Evolutionary conservation across 2,888 invertebrate genomes (phyloP).

Genomic region (Hemaris fuciformis): DNA sequence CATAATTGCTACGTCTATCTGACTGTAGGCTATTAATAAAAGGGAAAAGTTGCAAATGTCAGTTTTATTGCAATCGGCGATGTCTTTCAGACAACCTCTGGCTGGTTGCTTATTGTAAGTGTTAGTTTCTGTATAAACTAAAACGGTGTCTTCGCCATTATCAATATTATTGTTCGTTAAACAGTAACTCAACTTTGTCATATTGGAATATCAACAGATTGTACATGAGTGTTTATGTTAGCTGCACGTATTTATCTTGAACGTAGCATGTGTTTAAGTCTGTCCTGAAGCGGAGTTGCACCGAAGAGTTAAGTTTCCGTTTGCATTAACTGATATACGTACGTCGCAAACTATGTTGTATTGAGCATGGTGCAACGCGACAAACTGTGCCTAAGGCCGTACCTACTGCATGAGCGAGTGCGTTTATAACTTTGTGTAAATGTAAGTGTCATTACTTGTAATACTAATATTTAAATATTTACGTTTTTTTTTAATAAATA

Average conservation of each 20-base stretch:
- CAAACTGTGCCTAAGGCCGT: slow-evolving; percentile 17
- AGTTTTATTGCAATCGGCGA: slow-evolving; percentile 1
- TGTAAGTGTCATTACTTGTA: too few relatives aligned
- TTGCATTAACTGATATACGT: slow-evolving; percentile 37
- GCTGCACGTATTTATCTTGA: slow-evolving; percentile 16
- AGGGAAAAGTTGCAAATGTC: not conserved
- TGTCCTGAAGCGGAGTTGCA: slow-evolving; percentile 31
- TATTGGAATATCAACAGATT: not conserved
- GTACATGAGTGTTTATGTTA: slow-evolving; percentile 8
- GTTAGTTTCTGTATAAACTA: too few relatives aligned
- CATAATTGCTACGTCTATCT: not conserved
- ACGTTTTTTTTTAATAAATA: too few relatives aligned
- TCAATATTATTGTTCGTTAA: not conserved
- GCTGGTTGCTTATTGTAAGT: not conserved
- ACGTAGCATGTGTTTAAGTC: slow-evolving; percentile 42
- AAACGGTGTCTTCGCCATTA: not conserved
- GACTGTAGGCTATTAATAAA: not conserved
- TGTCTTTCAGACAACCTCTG: slow-evolving; percentile 5
- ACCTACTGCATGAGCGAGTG: slow-evolving; percentile 2
- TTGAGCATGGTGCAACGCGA: slow-evolving; percentile 23
- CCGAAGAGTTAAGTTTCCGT: slow-evolving; percentile 46
- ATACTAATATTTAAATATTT: too few relatives aligned
- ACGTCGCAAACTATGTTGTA: slow-evolving; percentile 32
- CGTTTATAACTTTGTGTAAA: not conserved
- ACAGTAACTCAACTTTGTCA: not conserved